A percentile compares a stretch with the other conserved stretches of the same genome.
Evolutionary conservation across 2,113 vertebrate species (phyloP).

Genomic region (Raja brachyura): DNA sequence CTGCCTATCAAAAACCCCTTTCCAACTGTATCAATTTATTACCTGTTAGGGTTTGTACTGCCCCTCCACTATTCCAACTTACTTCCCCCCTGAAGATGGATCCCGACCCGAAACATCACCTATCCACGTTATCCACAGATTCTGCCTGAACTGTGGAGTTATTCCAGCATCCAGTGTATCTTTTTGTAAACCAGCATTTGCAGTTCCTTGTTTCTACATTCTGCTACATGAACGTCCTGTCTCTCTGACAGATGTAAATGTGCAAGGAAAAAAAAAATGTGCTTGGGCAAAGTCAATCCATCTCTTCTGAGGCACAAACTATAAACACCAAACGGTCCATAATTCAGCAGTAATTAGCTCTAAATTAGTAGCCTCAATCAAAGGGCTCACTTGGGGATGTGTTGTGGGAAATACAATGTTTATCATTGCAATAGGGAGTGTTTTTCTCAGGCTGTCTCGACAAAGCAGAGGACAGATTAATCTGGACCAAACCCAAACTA

Average conservation of each 20-base stretch:
- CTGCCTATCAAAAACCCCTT: too few species aligned
- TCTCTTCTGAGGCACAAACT: not conserved
- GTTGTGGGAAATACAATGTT: not conserved
- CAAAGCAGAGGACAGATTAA: not conserved
- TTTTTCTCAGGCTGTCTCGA: not conserved
- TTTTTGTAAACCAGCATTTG: too few species aligned
- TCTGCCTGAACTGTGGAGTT: too few species aligned
- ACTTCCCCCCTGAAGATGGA: too few species aligned
- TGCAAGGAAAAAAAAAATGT: slow-evolving; percentile 6
- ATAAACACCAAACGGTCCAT: slow-evolving; percentile 8
- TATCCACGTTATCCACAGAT: too few species aligned
- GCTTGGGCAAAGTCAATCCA: slow-evolving; percentile 9
- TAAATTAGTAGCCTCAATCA: slow-evolving; percentile 23
- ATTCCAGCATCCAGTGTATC: too few species aligned
- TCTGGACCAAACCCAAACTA: not conserved
- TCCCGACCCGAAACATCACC: too few species aligned
- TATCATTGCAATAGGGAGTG: not conserved
- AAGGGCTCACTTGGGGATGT: slow-evolving; percentile 7
- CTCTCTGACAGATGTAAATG: slow-evolving; percentile 18
- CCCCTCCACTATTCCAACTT: too few species aligned
- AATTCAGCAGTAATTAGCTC: slow-evolving; percentile 34
- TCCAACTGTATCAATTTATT: too few species aligned
- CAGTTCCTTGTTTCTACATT: not conserved
- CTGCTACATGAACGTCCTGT: not conserved
- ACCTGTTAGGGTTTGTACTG: too few species aligned